Conservation (phyloP, 2,888 invertebrate species). For the Lissocephala sabroskyi region DNA sequence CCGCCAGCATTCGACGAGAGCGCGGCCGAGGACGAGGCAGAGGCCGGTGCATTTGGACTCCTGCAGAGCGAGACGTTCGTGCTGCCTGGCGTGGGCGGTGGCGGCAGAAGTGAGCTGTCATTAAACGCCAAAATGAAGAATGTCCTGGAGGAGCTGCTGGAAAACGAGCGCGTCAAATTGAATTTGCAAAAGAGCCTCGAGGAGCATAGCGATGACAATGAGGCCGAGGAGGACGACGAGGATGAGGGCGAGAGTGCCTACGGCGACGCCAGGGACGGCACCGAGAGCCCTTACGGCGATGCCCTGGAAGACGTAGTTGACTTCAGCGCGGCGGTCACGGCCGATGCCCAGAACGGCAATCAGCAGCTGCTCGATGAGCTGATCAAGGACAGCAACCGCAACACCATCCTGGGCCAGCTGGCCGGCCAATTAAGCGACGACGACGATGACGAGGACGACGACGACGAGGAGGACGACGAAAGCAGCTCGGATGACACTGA, state of each 20-base stretch:
- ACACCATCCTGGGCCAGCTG: conserved; percentile 55
- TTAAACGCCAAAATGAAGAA: conserved; percentile 73
- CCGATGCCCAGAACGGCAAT: conserved; percentile 65
- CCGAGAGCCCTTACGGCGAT: conserved; percentile 49
- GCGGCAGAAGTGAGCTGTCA: conserved; percentile 65
- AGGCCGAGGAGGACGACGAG: conserved; percentile 31
- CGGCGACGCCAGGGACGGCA: conserved; percentile 46
- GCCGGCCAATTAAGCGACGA: conserved; percentile 47
- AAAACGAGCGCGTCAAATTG: conserved; percentile 72
- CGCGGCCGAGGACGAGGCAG: conserved; percentile 16
- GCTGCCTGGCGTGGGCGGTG: conserved; percentile 28
- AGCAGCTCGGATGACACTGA: conserved; percentile 57
- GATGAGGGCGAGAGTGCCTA: conserved; percentile 43
- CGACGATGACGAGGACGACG: conserved; percentile 58
- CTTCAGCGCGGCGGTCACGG: conserved; percentile 30
- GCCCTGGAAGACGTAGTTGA: conserved; percentile 56
- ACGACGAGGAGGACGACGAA: conserved; percentile 42
- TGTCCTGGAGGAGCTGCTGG: conserved; percentile 71
- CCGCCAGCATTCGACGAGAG: conserved; percentile 40
- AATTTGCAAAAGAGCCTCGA: conserved; percentile 72
- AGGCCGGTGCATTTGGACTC: conserved; percentile 38
- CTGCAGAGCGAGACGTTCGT: conserved; percentile 67
- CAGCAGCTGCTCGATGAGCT: conserved; percentile 60
- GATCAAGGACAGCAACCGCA: conserved; percentile 65
- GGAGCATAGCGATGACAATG: conserved; percentile 52